Evolutionary conservation across 2,113 vertebrate genomes (phyloP).

Genomic region (Platichthys flesus): DNA sequence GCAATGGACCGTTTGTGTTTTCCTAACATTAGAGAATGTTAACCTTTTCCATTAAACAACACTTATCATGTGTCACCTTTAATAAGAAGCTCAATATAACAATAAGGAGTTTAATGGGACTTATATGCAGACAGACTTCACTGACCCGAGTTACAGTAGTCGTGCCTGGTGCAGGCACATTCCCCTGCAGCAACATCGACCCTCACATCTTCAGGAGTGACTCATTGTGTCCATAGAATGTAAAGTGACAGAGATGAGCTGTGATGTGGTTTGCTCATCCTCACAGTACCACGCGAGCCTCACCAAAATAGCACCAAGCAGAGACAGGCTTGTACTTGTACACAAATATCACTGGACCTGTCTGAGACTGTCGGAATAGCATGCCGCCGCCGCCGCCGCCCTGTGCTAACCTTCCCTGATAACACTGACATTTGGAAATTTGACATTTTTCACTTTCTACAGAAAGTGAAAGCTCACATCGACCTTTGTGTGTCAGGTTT

Average conservation of each 20-base stretch:
- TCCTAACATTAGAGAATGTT: no score
- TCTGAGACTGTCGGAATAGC: slow-evolving; percentile 24
- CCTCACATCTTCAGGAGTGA: slow-evolving; percentile 13
- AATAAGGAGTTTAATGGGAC: neutral
- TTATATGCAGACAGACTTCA: no score
- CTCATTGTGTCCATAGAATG: slow-evolving; percentile 2
- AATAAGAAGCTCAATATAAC: no score
- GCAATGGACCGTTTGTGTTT: no score
- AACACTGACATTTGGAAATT: slow-evolving; percentile 56
- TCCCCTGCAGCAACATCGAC: neutral
- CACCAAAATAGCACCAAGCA: slow-evolving; percentile 24
- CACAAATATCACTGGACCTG: slow-evolving; percentile 45
- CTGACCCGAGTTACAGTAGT: neutral
- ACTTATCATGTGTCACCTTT: no score
- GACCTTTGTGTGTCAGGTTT: slow-evolving; percentile 23
- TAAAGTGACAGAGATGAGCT: slow-evolving; percentile 15
- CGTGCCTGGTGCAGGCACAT: neutral
- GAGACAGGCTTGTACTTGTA: slow-evolving; percentile 12
- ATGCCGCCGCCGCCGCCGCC: neutral
- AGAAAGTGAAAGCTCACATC: slow-evolving; percentile 8
- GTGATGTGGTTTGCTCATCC: slow-evolving; percentile 6
- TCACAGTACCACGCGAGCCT: neutral
- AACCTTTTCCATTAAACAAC: no score
- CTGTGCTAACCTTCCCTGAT: slow-evolving; percentile 30
- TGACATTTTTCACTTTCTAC: slow-evolving; percentile 45